These are phyloP conservation scores for Saccopteryx bilineata DNA, from an alignment of 2,113 vertebrate genomes.

Conservation along the genomic window DNA sequence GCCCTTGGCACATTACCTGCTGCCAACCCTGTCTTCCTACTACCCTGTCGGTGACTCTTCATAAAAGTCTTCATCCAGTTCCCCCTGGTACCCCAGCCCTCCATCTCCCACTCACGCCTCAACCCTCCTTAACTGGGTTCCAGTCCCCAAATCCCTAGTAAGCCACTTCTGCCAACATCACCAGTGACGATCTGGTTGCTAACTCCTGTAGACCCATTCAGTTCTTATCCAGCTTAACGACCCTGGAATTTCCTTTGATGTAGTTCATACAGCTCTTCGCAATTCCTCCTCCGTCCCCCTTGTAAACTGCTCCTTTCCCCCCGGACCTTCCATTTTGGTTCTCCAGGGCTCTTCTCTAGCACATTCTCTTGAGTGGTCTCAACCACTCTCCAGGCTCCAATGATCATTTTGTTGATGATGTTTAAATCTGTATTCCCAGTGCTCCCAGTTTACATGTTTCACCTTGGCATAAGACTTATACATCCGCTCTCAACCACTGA, in stretches of 20 bases:
- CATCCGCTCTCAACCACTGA: not conserved
- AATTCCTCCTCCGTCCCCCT: not conserved
- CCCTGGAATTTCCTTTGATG: not conserved
- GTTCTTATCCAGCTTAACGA: not conserved
- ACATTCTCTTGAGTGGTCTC: not conserved
- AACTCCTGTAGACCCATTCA: not conserved
- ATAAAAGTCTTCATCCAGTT: not conserved
- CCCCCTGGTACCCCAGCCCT: not conserved
- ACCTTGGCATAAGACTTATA: not conserved
- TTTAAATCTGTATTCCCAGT: not conserved
- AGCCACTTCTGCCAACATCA: not conserved
- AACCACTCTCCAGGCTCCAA: not conserved
- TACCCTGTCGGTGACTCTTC: not conserved
- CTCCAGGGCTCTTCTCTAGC: not conserved
- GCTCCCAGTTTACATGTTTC: not conserved
- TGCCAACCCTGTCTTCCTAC: not conserved
- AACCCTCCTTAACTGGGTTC: not conserved
- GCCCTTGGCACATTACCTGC: not conserved
- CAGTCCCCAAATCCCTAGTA: not conserved
- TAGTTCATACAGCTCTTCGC: not conserved
- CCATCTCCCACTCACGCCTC: not conserved
- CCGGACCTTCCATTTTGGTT: not conserved
- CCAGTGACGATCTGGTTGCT: not conserved
- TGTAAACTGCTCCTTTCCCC: not conserved
- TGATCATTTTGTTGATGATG: not conserved